These are phyloP conservation scores for Cydia pomonella DNA, from an alignment of 1,140 invertebrate species.

Conservation along the genomic window DNA sequence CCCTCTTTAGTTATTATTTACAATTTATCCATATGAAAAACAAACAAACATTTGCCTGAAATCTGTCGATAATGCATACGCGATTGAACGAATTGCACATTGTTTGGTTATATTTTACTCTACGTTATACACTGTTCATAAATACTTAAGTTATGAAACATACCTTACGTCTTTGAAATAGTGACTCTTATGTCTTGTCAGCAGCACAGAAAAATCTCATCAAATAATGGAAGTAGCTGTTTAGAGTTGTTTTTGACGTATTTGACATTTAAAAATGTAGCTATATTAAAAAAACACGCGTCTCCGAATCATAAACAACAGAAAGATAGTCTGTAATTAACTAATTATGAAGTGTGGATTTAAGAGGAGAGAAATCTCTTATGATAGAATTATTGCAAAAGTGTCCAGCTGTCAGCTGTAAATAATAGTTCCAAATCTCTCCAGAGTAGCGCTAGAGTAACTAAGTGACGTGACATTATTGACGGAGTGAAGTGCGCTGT, in stretches of 20 bases:
- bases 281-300: neutral
- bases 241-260: neutral
- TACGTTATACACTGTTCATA: neutral
- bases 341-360: too few species aligned
- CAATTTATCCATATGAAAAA: slow-evolving; percentile 8
- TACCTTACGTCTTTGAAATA: neutral
- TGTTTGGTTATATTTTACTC: neutral
- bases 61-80: slow-evolving; percentile 26
- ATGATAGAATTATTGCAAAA: too few species aligned
- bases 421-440: too few species aligned
- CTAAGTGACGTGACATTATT: too few species aligned
- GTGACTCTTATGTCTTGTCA: neutral
- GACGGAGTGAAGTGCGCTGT: too few species aligned
- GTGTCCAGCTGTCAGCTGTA: too few species aligned
- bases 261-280: slow-evolving; percentile 11
- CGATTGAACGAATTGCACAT: slow-evolving; percentile 12
- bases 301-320: neutral
- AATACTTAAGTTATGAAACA: neutral
- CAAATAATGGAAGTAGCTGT: neutral
- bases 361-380: too few species aligned
- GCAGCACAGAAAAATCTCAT: neutral
- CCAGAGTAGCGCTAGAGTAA: too few species aligned
- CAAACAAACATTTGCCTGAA: slow-evolving; percentile 9
- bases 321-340: neutral
- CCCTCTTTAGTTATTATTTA: neutral